Evolutionary conservation across 2,888 invertebrate species (phyloP), one percentile per base, ranked within the genome.

Genomic region (Plagiodera versicolora): DNA sequence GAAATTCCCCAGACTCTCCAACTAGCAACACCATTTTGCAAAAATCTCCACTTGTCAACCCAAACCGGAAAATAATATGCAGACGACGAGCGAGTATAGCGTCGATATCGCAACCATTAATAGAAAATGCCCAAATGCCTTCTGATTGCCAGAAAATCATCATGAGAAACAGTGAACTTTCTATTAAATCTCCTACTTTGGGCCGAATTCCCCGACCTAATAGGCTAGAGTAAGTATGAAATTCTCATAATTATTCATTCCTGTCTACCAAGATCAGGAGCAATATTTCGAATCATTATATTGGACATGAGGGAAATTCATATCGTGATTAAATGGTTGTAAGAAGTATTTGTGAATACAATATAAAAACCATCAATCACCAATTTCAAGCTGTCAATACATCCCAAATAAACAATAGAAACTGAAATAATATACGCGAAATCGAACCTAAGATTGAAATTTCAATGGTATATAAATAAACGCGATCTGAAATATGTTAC

Each of bases 21-120:
- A 30, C 65, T 19, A 46, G 66, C 39, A 64, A 55, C 28, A 60
- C 64, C 9, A 61, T 55, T 11, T 19, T 47, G 10, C 56, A 65
- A 50, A 56, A 54, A 48, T 17, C 64, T 35, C 46, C 61, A 20
- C 64, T 61, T 1, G 50, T 55, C 17, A 32, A 60, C 14, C 44
- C 61, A 1, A 72, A 67, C 48, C 65, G 65, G 54, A 70, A 70
- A 59, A 16, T 73, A 73, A 77, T 81, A 63, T 78, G 80, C 68
- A 80, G 79, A 70, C 78, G 84, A 71, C 77, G 85, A 67, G 84
- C 84, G 54, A 85, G 84, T 70, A 83, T 85, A 62, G 84, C 84
- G 6, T 81, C 83, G 54, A 81, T 83, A 63, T 79, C 81, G 17
- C 81, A 83, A 68, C 80, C 81, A 39, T 24, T 49, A 14, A 52